Evolutionary conservation across 2,888 invertebrate genomes (phyloP), one percentile per base, ranked within the genome.

Genomic region (Drosophila kambysellisi): DNA sequence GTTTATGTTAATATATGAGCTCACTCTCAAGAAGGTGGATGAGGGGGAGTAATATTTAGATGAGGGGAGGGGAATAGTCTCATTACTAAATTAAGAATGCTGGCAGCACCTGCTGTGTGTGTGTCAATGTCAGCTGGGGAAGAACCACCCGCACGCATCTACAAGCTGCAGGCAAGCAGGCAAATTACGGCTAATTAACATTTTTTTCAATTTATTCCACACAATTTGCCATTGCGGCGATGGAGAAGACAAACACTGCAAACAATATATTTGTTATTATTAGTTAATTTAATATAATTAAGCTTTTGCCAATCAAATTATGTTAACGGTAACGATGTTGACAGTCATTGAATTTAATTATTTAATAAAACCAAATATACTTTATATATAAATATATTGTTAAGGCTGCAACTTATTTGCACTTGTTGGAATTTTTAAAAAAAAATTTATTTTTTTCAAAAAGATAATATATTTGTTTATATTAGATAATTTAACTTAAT

Each of bases 1-100:
- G 88, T 89, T 89, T 89, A 89, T 85, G 85, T 74, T 84, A 89
- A 89, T 87, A 89, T 82, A 89, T 85, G 85, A 85, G 87, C 84
- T 82, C 80, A 78, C 76, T 76, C 63, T 66, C 62, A 67, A 58
- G 70, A 52, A 73, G 43, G 62, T 56, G 33, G 17, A 35, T 57
- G 46, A 32, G 35, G 51, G 59, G 50, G 67, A 29, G 5, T 12
- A n/a, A 43, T 32, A 8, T 25, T 39, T 59, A 46, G 66, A 46
- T 0, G 4, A 0, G 12, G 20, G 46, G 15, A 46, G 37, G 41
- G 46, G 60, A 52, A 69, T 78, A 73, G 54, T 58, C 68, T 58
- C 71, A 85, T 88, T 87, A 85, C 86, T 88, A 82, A 88, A 89
- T 88, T 83, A 88, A 75, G 82, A 74, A 65, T 41, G 54, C 73